Evolutionary conservation across 35 echinoderm and acorn worm genomes (phyloP).

Genomic region (Ophiothrix spiculata): DNA sequence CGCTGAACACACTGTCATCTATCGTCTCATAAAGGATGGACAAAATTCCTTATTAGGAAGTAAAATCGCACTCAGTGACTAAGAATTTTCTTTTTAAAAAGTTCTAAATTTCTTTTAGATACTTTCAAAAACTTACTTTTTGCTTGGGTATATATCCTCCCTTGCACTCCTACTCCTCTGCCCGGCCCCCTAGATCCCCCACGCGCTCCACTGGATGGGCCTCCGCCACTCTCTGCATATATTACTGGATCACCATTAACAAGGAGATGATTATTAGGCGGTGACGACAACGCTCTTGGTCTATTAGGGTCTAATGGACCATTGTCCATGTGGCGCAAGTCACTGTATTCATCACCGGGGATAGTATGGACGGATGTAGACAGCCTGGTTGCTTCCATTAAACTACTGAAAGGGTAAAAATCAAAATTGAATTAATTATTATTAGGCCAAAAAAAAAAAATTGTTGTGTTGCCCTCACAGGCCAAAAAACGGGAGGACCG

Average conservation of each 20-base stretch:
- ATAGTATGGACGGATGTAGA: constrained; percentile 32
- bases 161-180: neutral
- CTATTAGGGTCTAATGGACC: constrained; percentile 49
- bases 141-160: constrained; percentile 23
- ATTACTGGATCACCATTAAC: neutral
- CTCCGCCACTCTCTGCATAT: neutral
- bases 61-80: neutral
- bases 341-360: constrained; percentile 24
- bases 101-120: neutral
- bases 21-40: too few relatives aligned
- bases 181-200: neutral
- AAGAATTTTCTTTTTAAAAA: neutral
- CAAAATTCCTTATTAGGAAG: neutral
- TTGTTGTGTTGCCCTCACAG: too few relatives aligned
- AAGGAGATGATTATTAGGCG: constrained; percentile 53
- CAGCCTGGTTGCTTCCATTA: neutral
- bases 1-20: too few relatives aligned
- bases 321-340: constrained; percentile 8
- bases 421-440: neutral
- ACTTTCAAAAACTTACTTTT: constrained; percentile 36
- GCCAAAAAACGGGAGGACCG: too few relatives aligned
- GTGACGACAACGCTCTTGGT: constrained; percentile 72
- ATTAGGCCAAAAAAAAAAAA: too few relatives aligned
- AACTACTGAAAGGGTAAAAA: neutral
- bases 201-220: neutral